Evolutionary conservation across 2,888 invertebrate genomes (phyloP).

Genomic region (Aphidoletes aphidimyza): DNA sequence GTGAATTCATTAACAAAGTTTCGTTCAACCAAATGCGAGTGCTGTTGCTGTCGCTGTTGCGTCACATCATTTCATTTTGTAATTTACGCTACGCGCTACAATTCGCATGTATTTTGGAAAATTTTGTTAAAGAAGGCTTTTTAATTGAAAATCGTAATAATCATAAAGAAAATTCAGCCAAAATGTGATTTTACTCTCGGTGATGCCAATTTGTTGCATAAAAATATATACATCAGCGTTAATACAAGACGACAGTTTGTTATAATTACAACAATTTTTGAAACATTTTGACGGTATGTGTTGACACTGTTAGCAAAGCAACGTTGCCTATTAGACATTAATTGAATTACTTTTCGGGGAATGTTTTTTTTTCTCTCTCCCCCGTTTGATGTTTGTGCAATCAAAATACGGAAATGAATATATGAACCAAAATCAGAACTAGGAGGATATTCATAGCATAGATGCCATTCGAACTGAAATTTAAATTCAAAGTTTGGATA

Average conservation of each 20-base stretch:
- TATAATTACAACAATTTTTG: not conserved
- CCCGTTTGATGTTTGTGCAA: too few relatives aligned
- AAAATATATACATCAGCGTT: not conserved
- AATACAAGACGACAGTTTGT: constrained; percentile 9
- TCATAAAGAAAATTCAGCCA: not conserved
- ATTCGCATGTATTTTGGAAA: too few relatives aligned
- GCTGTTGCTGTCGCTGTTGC: too few relatives aligned
- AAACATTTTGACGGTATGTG: not conserved
- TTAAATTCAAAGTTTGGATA: too few relatives aligned
- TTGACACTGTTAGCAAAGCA: too few relatives aligned
- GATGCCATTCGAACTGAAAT: too few relatives aligned
- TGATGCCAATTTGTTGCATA: not conserved
- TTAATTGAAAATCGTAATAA: not conserved
- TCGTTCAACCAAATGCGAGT: too few relatives aligned
- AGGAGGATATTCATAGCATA: too few relatives aligned
- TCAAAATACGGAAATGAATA: too few relatives aligned
- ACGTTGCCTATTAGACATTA: not conserved
- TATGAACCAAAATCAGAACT: too few relatives aligned
- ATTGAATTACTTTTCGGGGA: not conserved
- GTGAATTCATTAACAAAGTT: constrained; percentile 16
- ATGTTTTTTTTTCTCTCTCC: not conserved
- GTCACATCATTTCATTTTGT: too few relatives aligned
- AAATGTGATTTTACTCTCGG: not conserved
- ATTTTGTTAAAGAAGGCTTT: not conserved
- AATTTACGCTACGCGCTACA: too few relatives aligned